Conservation (phyloP, 2,113 vertebrate species). For the Campylorhamphus procurvoides region DNA sequence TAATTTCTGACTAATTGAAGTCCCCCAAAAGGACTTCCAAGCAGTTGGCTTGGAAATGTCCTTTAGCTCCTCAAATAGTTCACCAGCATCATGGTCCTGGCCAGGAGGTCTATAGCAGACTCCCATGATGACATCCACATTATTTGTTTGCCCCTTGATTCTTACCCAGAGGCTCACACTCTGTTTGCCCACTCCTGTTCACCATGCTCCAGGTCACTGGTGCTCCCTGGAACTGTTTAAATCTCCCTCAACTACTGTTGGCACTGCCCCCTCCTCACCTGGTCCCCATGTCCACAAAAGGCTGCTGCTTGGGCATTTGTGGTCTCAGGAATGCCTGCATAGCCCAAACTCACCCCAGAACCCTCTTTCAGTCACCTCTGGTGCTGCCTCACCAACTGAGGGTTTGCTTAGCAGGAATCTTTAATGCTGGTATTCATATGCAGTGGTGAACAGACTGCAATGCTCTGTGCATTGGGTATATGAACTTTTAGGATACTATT, state of each 20-base stretch:
- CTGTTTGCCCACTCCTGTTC: background rate
- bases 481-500: accelerated
- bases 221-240: background rate
- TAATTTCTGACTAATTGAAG: no score
- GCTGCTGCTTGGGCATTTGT: background rate
- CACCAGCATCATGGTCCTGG: no score
- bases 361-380: background rate
- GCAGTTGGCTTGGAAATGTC: no score
- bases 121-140: no score
- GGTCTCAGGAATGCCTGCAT: background rate
- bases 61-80: no score
- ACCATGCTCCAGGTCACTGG: background rate
- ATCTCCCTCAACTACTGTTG: background rate
- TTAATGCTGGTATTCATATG: background rate
- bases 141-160: no score
- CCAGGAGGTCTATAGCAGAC: no score
- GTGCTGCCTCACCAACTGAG: background rate
- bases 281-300: background rate
- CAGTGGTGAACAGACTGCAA: background rate
- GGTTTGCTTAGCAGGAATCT: background rate
- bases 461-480: accelerated
- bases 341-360: background rate
- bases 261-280: background rate
- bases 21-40: no score
- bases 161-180: no score